These are phyloP conservation scores for Nomia melanderi DNA, from an alignment of 1,140 invertebrate genomes.

Conservation along the genomic window DNA sequence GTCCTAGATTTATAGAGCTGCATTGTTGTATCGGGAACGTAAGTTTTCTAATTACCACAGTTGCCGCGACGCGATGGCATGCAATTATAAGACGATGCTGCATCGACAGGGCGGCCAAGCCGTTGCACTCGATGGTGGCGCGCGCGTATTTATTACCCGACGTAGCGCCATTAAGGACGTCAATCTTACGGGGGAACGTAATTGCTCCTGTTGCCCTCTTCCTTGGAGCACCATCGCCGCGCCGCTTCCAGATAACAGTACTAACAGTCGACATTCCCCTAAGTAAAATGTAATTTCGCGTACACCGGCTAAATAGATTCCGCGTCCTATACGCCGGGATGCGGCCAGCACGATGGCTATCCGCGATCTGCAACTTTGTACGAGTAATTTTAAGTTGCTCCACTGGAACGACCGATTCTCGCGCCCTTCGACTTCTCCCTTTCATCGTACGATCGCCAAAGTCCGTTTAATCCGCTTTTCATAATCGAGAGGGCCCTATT, in stretches of 20 bases:
- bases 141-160: background rate
- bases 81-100: conserved; percentile 13
- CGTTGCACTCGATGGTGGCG: background rate
- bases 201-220: background rate
- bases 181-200: background rate
- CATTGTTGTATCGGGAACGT: background rate
- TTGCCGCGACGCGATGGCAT: background rate
- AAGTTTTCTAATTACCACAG: conserved; percentile 27
- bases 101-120: background rate
- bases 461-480: too few species aligned
- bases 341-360: background rate
- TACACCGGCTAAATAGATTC: background rate
- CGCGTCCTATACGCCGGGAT: background rate
- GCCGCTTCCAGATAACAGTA: too few species aligned
- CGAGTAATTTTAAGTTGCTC: background rate
- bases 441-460: too few species aligned
- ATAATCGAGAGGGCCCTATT: too few species aligned
- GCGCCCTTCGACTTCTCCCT: background rate
- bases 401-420: background rate
- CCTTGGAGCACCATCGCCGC: background rate
- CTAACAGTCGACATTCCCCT: background rate
- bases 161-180: background rate
- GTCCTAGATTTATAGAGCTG: conserved; percentile 11
- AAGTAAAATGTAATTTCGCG: background rate
- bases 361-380: background rate